Evolutionary conservation across 2,888 invertebrate species (phyloP).

Genomic region (Orthosia incerta): DNA sequence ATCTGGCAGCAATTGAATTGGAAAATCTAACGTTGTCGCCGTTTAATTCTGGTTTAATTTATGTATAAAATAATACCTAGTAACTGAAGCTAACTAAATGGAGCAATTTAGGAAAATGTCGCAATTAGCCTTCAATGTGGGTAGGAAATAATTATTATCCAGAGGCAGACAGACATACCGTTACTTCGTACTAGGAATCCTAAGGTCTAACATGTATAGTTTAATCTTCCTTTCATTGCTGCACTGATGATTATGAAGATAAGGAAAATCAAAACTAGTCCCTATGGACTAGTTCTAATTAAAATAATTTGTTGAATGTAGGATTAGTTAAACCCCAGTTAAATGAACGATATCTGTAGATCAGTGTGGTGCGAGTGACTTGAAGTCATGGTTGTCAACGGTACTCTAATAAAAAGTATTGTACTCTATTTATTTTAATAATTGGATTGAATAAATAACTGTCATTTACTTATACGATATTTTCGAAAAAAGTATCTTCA

Average conservation of each 20-base stretch:
- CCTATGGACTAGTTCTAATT: constrained; percentile 14
- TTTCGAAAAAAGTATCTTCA: no score
- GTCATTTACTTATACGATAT: no score
- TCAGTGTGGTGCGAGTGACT: constrained; percentile 58
- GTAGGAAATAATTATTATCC: not conserved
- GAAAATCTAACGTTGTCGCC: constrained; percentile 35
- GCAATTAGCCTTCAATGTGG: not conserved
- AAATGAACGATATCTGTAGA: constrained; percentile 51
- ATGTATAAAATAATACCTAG: constrained; percentile 14
- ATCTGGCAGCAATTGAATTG: constrained; percentile 34
- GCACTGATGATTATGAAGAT: not conserved
- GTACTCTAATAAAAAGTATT: no score
- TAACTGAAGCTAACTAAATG: not conserved
- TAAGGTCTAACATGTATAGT: not conserved
- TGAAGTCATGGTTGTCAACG: no score
- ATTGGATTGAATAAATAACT: no score
- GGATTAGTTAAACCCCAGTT: not conserved
- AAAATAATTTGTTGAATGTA: constrained; percentile 40
- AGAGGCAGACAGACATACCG: not conserved
- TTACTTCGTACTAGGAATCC: not conserved
- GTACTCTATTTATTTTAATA: no score
- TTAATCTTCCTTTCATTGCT: not conserved
- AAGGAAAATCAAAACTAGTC: constrained; percentile 2
- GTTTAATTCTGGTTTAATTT: constrained; percentile 10
- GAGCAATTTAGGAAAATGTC: constrained; percentile 2